Evolutionary conservation across 2,888 invertebrate genomes (phyloP), one percentile per base, ranked within the genome.

Genomic region (Spicauda simplicius): DNA sequence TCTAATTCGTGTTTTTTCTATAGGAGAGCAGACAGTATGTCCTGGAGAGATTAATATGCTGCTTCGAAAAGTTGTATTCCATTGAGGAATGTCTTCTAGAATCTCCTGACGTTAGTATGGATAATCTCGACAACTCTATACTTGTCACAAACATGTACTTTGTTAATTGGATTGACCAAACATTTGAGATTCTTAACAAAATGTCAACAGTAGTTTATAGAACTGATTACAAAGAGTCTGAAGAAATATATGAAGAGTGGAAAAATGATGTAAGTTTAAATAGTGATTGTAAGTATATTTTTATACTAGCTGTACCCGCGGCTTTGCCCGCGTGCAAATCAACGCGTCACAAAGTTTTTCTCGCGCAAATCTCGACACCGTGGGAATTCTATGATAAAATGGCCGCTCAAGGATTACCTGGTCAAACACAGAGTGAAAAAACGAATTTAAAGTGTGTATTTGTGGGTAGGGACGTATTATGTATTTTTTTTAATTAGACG

Each of bases 101-200:
- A 30, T 54, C 73, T 19, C 69, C 76, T 63, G 71, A 81, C 41
- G 52, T 33, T 12, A 48, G 25, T 18, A 19, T 18, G 8, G 33
- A 77, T 69, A 71, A 71, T 53, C 63, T 72, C 5, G 75, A 86
- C 71, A 79, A 85, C 19, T 83, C 87, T 0, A 74, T 87, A 1
- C 78, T 86, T 67, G 69, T 77, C 0, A 80, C 84, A 12, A 82
- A 83, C 3, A 90, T 92, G 88, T 88, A 91, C 73, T 93, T 93
- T 83, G 89, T 93, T 6, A 91, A 91, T 73, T 93, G 93, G 93
- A 91, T 93, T 71, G 93, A 93, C 71, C 87, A 90, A 71, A 89
- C 91, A 66, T 91, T 92, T 83, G 89, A 90, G 63, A 75, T 88
- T 50, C 82, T 93, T 2, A 77, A 79, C 14, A 90, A 88, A 77